Evolutionary conservation across 2,113 vertebrate genomes (phyloP).

Genomic region (Ornithorhynchus anatinus): DNA sequence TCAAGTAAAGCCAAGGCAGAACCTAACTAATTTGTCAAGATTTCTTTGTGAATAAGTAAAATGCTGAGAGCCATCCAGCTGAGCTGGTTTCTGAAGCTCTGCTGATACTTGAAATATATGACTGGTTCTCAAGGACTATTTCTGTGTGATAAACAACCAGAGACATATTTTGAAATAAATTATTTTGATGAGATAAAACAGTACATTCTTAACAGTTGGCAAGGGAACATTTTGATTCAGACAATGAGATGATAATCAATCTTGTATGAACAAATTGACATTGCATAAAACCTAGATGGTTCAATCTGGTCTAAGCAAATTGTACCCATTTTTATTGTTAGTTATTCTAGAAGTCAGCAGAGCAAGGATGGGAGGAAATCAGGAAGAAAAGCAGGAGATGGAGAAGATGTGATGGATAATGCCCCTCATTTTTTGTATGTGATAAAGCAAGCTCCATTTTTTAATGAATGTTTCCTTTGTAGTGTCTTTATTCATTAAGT

Average conservation of each 20-base stretch:
- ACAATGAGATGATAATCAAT: constrained; percentile 3
- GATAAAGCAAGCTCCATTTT: too few species aligned
- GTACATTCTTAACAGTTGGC: background rate
- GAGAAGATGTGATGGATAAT: too few species aligned
- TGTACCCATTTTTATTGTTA: background rate
- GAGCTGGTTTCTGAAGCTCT: constrained; percentile 31
- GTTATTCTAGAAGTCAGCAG: too few species aligned
- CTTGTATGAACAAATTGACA: background rate
- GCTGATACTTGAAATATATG: constrained; percentile 38
- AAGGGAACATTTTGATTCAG: background rate
- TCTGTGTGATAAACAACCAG: background rate
- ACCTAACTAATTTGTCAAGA: constrained; percentile 50
- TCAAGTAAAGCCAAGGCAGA: constrained; percentile 52
- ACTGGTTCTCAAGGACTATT: constrained; percentile 30
- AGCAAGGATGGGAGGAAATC: too few species aligned
- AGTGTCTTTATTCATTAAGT: too few species aligned
- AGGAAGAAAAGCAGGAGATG: too few species aligned
- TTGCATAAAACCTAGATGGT: background rate
- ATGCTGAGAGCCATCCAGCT: constrained; percentile 32
- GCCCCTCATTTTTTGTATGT: too few species aligned
- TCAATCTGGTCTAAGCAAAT: background rate
- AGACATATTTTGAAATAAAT: constrained; percentile 24
- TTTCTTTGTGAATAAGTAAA: constrained; percentile 60
- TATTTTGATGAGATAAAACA: constrained; percentile 9
- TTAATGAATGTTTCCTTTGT: too few species aligned